Conservation (phyloP, 2,113 vertebrate genomes). For the Beaufortia kweichowensis region DNA sequence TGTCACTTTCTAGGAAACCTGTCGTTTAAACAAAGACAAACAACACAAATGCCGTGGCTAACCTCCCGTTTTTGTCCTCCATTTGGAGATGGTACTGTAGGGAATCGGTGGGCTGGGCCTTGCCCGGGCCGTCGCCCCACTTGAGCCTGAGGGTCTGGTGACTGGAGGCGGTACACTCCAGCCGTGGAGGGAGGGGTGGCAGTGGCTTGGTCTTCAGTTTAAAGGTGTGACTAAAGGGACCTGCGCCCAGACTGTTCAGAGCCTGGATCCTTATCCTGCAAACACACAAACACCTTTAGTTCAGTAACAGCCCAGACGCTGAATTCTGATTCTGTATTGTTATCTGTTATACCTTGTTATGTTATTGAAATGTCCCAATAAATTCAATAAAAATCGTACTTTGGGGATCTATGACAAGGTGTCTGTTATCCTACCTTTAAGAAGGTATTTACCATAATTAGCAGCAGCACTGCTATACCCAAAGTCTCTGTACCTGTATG, state of each 20-base stretch:
- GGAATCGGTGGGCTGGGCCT: constrained; percentile 80
- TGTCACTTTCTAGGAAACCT: neutral
- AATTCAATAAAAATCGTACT: too few relatives aligned
- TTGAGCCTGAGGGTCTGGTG: constrained; percentile 97
- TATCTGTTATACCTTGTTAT: too few relatives aligned
- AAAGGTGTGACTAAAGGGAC: constrained; percentile 94
- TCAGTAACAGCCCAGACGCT: neutral
- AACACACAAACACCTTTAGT: constrained; percentile 6
- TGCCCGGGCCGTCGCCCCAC: constrained; percentile 90
- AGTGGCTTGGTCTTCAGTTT: constrained; percentile 97
- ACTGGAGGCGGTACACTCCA: constrained; percentile 93
- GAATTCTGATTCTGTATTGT: too few relatives aligned
- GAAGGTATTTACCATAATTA: too few relatives aligned
- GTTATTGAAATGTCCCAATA: too few relatives aligned
- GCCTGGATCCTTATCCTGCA: constrained; percentile 94
- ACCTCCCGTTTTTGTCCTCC: constrained; percentile 93
- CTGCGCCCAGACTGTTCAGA: constrained; percentile 91
- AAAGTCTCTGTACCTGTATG: constrained; percentile 82
- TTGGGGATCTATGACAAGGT: too few relatives aligned
- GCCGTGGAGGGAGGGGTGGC: constrained; percentile 89
- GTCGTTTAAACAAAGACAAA: neutral
- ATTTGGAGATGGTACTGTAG: constrained; percentile 95
- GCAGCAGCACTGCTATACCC: too few relatives aligned
- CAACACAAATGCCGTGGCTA: constrained; percentile 30
- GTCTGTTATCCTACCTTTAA: too few relatives aligned